Percentiles rank a stretch among this genome's conserved stretches.
These are phyloP conservation scores for Axinella damicornis DNA, from an alignment of 37 sponge, comb jelly and placozoan genomes.

Conservation along the genomic window DNA sequence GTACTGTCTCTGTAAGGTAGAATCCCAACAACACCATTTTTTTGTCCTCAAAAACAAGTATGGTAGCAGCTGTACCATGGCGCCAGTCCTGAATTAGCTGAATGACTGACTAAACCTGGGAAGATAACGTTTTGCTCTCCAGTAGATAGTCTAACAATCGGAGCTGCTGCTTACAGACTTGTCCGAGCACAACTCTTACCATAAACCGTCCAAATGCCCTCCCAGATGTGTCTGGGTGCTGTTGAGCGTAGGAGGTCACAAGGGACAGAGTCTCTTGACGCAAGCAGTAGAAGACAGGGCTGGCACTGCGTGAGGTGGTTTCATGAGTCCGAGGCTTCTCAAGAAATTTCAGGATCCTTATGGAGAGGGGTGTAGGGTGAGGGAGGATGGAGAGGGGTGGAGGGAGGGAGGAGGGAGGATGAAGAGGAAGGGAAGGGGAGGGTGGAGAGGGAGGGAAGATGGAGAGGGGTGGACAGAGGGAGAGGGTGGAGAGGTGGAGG, in stretches of 20 bases:
- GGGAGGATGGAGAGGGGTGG: background rate
- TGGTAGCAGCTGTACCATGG: too few relatives aligned
- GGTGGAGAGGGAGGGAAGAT: too few relatives aligned
- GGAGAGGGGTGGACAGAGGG: background rate
- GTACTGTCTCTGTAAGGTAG: too few relatives aligned
- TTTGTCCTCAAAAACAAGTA: too few relatives aligned
- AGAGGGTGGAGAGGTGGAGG: too few relatives aligned
- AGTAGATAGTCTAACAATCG: too few relatives aligned
- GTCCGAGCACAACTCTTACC: constrained; percentile 45
- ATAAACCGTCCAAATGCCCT: constrained; percentile 82
- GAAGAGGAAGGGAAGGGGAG: background rate
- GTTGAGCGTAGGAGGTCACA: constrained; percentile 35
- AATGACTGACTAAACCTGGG: too few relatives aligned
- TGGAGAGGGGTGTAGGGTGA: background rate
- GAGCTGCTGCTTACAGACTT: too few relatives aligned
- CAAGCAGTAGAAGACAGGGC: constrained; percentile 88
- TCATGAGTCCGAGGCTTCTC: constrained; percentile 78
- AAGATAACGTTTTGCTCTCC: too few relatives aligned
- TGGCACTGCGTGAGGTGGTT: constrained; percentile 78
- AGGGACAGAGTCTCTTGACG: constrained; percentile 40
- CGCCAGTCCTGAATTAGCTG: too few relatives aligned
- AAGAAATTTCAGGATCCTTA: constrained; percentile 77
- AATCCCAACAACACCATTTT: too few relatives aligned
- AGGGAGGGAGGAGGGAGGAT: background rate
- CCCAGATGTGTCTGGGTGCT: background rate